Conservation (phyloP, 2,113 vertebrate species). For the Heliornis fulica region DNA sequence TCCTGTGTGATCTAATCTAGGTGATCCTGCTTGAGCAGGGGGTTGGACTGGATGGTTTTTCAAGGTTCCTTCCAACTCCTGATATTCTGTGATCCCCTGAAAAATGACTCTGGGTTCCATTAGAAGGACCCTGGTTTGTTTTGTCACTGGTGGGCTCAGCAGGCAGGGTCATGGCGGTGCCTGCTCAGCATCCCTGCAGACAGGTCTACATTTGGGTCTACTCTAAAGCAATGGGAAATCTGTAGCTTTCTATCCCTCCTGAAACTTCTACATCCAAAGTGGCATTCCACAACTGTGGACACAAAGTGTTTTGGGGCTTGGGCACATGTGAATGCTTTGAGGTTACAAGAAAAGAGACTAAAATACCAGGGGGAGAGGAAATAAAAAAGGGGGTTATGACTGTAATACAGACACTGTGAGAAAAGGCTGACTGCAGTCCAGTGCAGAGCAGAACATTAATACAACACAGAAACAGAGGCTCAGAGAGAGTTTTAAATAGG, state of each 20-base stretch:
- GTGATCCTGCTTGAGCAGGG: too few relatives aligned
- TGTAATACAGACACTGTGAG: not conserved
- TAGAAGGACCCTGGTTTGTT: not conserved
- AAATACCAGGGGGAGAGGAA: not conserved
- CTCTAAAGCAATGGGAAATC: not conserved
- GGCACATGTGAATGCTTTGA: not conserved
- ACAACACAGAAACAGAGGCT: not conserved
- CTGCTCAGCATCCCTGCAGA: not conserved
- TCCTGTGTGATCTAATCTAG: too few relatives aligned
- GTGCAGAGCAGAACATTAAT: too few relatives aligned
- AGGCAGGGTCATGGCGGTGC: not conserved
- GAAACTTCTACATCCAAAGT: not conserved
- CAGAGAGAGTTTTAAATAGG: not conserved
- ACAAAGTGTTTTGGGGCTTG: not conserved
- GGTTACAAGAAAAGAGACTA: not conserved
- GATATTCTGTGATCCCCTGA: too few relatives aligned
- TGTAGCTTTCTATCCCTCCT: not conserved
- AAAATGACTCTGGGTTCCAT: not conserved
- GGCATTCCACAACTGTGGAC: not conserved
- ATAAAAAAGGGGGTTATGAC: not conserved
- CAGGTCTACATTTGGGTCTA: not conserved
- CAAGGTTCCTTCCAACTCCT: too few relatives aligned
- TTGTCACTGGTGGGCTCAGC: too few relatives aligned
- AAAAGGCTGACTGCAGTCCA: not conserved
- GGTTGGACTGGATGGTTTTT: too few relatives aligned